phyloP scores from a whole-genome alignment of 1,140 invertebrate genomes.

The Zaprionus kolodkinae region DNA sequence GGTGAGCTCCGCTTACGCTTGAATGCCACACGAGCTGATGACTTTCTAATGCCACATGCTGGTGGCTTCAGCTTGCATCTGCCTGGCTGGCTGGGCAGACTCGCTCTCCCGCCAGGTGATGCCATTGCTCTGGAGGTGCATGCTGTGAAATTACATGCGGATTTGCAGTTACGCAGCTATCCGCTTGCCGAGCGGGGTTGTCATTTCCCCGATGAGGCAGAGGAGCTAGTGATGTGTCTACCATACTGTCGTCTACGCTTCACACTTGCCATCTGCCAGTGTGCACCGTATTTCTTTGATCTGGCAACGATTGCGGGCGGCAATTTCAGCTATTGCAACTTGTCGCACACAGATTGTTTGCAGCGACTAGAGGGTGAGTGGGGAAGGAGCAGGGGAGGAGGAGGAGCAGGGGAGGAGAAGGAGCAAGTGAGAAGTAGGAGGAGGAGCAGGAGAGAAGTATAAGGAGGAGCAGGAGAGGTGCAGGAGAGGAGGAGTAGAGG shows the following conservation, averaged over 20 bases:
- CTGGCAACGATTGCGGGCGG: background rate
- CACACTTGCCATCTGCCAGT: slow-evolving; percentile 19
- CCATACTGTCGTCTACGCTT: slow-evolving; percentile 26
- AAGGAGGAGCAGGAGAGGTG: no score
- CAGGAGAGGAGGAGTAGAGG: no score
- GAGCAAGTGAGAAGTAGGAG: no score
- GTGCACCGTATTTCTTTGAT: slow-evolving; percentile 19
- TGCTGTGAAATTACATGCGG: slow-evolving; percentile 5
- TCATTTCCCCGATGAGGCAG: slow-evolving; percentile 22
- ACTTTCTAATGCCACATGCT: slow-evolving; percentile 24
- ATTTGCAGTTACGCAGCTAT: slow-evolving; percentile 24
- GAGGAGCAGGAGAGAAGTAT: no score
- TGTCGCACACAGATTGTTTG: slow-evolving; percentile 34
- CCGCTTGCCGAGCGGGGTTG: slow-evolving; percentile 26
- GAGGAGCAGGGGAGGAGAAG: no score
- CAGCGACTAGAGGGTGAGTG: slow-evolving; percentile 36
- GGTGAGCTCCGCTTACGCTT: slow-evolving; percentile 35
- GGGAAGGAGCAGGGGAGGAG: background rate
- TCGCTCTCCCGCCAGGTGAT: slow-evolving; percentile 17
- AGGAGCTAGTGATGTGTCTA: slow-evolving; percentile 17
- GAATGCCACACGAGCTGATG: slow-evolving; percentile 54
- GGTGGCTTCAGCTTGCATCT: slow-evolving; percentile 50
- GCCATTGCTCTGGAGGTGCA: background rate
- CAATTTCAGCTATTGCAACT: slow-evolving; percentile 31
- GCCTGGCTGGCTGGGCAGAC: slow-evolving; percentile 45